A percentile compares a stretch with the other conserved stretches of the same genome.
These are phyloP conservation scores for Spondyliosoma cantharus DNA, from an alignment of 2,797 vertebrate genomes.

Conservation along the genomic window DNA sequence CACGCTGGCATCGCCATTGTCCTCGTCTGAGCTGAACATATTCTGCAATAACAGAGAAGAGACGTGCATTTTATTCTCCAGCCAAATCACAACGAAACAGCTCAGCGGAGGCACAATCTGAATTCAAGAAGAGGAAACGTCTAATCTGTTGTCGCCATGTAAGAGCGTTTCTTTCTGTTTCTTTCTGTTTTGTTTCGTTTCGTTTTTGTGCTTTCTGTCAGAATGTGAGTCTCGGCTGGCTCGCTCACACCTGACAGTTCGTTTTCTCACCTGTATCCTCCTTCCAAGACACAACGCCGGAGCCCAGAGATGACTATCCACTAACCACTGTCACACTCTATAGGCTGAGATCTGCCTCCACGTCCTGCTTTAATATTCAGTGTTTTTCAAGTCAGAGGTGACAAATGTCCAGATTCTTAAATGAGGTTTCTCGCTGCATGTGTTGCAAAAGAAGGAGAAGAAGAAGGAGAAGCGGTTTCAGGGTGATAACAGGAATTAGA, in stretches of 20 bases:
- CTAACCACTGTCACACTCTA: slow-evolving; percentile 15
- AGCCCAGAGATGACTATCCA: slow-evolving; percentile 13
- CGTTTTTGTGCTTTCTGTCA: slow-evolving; percentile 15
- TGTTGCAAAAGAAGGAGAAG: not conserved
- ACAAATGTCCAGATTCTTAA: slow-evolving; percentile 41
- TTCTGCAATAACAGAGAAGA: slow-evolving; percentile 70
- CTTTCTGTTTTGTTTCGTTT: not conserved
- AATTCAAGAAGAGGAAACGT: slow-evolving; percentile 5
- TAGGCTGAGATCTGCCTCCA: slow-evolving; percentile 1
- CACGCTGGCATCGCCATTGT: slow-evolving; percentile 63
- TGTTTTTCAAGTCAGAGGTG: slow-evolving; percentile 47
- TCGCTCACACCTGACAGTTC: not conserved
- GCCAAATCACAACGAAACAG: slow-evolving; percentile 21
- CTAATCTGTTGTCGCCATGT: slow-evolving; percentile 6
- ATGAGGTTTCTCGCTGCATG: slow-evolving; percentile 31
- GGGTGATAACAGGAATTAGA: slow-evolving; percentile 39
- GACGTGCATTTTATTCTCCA: slow-evolving; percentile 9
- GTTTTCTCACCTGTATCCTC: slow-evolving; percentile 29
- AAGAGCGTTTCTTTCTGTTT: not conserved
- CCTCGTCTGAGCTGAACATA: slow-evolving; percentile 41
- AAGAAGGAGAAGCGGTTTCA: slow-evolving; percentile 45
- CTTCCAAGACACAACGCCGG: slow-evolving; percentile 9
- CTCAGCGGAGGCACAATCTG: slow-evolving; percentile 10
- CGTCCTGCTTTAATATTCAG: slow-evolving; percentile 33
- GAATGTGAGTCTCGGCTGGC: slow-evolving; percentile 1